These are phyloP conservation scores for Drosophila leonis DNA, from an alignment of 2,888 invertebrate species.

Conservation along the genomic window DNA sequence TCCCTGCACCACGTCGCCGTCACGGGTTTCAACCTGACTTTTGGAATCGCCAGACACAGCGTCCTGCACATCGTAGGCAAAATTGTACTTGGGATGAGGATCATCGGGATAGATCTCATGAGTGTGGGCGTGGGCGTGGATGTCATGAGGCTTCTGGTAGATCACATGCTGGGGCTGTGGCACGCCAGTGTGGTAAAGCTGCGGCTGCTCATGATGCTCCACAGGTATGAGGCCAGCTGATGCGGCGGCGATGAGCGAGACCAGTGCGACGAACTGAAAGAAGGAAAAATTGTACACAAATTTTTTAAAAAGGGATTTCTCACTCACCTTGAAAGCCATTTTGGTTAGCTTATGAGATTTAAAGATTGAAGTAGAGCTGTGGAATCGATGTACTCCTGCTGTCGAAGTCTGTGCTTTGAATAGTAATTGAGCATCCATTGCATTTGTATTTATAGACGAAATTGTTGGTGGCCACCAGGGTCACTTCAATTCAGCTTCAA, in stretches of 20 bases:
- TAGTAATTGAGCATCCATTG: constrained; percentile 71
- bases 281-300: background rate
- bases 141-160: constrained; percentile 74
- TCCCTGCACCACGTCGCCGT: constrained; percentile 85
- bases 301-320: background rate
- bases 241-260: constrained; percentile 64
- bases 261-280: constrained; percentile 66
- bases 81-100: constrained; percentile 83
- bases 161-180: constrained; percentile 68
- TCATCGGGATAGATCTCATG: constrained; percentile 80
- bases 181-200: constrained; percentile 41
- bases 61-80: constrained; percentile 84
- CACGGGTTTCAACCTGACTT: constrained; percentile 83
- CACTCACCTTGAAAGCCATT: constrained; percentile 83
- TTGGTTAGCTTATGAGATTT: constrained; percentile 41
- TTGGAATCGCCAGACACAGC: constrained; percentile 84
- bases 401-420: constrained; percentile 75
- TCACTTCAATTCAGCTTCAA: constrained; percentile 21
- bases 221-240: constrained; percentile 76
- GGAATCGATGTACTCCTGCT: constrained; percentile 73
- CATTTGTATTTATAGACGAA: constrained; percentile 81
- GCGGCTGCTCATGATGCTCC: constrained; percentile 71
- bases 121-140: constrained; percentile 58
- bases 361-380: constrained; percentile 41
- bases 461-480: constrained; percentile 38